These are phyloP conservation scores for Cotesia chilonis DNA, from an alignment of 1,140 invertebrate species.

Conservation along the genomic window DNA sequence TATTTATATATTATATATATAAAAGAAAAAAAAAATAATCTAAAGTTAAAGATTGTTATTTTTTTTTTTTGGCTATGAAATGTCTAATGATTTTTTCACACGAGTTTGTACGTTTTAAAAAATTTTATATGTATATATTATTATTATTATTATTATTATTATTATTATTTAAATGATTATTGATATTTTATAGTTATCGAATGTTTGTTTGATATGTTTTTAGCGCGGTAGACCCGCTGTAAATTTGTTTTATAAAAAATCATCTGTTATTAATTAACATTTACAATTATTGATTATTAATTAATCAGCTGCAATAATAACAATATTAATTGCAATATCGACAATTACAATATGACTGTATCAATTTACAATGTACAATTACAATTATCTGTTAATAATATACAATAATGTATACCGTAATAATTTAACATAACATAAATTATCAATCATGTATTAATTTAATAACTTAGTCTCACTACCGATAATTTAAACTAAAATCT, in stretches of 20 bases:
- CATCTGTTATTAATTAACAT: background rate
- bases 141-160: too few relatives aligned
- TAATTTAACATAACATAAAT: constrained; percentile 13
- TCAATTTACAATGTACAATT: too few relatives aligned
- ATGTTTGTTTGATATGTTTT: too few relatives aligned
- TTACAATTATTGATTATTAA: background rate
- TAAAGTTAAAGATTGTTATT: constrained; percentile 26
- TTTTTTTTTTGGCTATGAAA: too few relatives aligned
- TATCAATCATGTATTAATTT: constrained; percentile 35
- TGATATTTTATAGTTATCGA: too few relatives aligned
- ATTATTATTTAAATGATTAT: too few relatives aligned
- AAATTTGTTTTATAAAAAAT: background rate
- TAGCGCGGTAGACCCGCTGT: too few relatives aligned
- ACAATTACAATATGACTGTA: constrained; percentile 13
- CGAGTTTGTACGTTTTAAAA: too few relatives aligned
- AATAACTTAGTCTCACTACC: constrained; percentile 31
- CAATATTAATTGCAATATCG: constrained; percentile 1
- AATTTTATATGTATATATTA: too few relatives aligned
- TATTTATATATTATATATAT: constrained; percentile 33
- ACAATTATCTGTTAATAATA: constrained; percentile 27
- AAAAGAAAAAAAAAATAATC: constrained; percentile 20
- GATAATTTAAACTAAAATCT: constrained; percentile 10
- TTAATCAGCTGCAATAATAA: constrained; percentile 10
- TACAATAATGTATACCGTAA: constrained; percentile 27
- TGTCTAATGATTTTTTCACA: too few relatives aligned